A percentile compares a stretch with the other conserved stretches of the same genome.
Evolutionary conservation across 1,140 invertebrate species (phyloP).

Genomic region (Penaeus vannamei): DNA sequence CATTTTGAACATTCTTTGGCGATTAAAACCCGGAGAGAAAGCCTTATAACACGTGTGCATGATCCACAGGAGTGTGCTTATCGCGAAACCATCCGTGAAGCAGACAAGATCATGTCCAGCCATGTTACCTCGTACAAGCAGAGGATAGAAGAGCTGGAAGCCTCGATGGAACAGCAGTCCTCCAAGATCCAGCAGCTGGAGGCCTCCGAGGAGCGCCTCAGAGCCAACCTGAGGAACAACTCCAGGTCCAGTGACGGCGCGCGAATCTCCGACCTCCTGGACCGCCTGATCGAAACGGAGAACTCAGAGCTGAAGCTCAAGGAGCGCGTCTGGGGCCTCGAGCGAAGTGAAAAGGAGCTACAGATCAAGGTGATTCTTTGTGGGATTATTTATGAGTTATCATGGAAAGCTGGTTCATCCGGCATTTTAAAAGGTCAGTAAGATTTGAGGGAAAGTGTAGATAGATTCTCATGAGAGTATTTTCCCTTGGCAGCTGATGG

Average conservation of each 20-base stretch:
- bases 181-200: constrained; percentile 69
- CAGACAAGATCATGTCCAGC: constrained; percentile 82
- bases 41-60: not conserved
- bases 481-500: constrained; percentile 67
- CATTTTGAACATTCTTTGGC: not conserved
- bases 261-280: constrained; percentile 69
- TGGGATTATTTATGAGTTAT: too few relatives aligned
- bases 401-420: too few relatives aligned
- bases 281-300: constrained; percentile 69
- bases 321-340: constrained; percentile 67
- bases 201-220: constrained; percentile 68
- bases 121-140: constrained; percentile 79
- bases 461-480: not conserved
- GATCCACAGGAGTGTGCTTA: constrained; percentile 76
- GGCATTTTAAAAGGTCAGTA: too few relatives aligned
- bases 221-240: constrained; percentile 65
- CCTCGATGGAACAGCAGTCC: constrained; percentile 61
- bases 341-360: constrained; percentile 68
- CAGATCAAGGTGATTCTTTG: constrained; percentile 68
- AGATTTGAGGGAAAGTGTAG: not conserved
- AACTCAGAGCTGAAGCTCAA: constrained; percentile 68
- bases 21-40: not conserved
- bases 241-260: constrained; percentile 63
- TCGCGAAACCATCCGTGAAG: constrained; percentile 81
- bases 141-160: constrained; percentile 71